phyloP scores from a whole-genome alignment of 2,797 vertebrate species.

The Lutra lutra region DNA sequence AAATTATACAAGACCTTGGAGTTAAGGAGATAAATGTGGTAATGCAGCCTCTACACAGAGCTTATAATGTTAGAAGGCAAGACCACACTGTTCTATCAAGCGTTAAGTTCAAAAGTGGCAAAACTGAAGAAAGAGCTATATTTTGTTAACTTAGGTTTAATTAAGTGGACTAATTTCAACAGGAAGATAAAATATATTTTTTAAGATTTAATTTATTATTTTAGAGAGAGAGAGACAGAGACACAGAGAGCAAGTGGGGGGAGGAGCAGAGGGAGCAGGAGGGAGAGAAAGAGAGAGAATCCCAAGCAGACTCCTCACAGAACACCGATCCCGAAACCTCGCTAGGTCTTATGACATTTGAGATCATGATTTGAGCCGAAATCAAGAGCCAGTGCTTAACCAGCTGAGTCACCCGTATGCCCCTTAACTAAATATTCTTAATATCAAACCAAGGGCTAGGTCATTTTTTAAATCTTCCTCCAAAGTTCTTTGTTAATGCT shows the following conservation, averaged over 20 bases:
- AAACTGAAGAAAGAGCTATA: background rate
- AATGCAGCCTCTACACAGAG: background rate
- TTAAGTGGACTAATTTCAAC: background rate
- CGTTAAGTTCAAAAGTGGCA: background rate
- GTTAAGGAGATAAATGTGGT: background rate
- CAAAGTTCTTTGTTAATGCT: background rate
- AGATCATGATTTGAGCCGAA: background rate
- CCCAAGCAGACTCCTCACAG: background rate
- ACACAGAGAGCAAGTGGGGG: background rate
- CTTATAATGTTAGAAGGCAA: background rate
- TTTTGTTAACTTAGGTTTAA: background rate
- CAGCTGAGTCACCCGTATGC: background rate
- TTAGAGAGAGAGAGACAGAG: background rate
- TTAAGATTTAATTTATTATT: background rate
- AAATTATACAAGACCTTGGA: background rate
- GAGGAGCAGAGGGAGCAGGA: background rate
- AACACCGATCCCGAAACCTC: fast-evolving
- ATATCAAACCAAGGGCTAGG: background rate
- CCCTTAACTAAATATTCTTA: background rate
- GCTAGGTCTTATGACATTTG: background rate
- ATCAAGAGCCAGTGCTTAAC: background rate
- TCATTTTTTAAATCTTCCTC: background rate
- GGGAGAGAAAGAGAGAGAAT: background rate
- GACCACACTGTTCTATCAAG: background rate
- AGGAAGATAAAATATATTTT: background rate